Percentiles rank a stretch among this genome's conserved stretches.
Conservation (phyloP, 2,113 vertebrate species). For the Arvicanthis niloticus region DNA sequence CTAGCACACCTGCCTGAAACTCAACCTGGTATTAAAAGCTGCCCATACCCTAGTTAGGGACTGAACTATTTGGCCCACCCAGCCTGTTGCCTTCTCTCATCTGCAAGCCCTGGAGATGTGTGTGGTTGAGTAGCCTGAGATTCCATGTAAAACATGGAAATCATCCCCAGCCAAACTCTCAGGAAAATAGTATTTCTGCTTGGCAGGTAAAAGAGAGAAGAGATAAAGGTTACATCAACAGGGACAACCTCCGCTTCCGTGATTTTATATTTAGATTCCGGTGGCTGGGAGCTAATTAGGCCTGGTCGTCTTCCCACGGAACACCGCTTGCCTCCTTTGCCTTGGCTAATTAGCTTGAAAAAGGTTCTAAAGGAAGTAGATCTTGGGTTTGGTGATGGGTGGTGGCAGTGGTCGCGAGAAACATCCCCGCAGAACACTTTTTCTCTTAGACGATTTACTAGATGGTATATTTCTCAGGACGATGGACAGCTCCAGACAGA, state of each 20-base stretch:
- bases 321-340: slow-evolving; percentile 67
- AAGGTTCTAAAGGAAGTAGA: slow-evolving; percentile 79
- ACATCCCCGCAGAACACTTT: slow-evolving; percentile 70
- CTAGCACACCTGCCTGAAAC: neutral
- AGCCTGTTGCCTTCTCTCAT: neutral
- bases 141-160: slow-evolving; percentile 43
- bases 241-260: slow-evolving; percentile 73
- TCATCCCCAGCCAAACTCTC: slow-evolving; percentile 73
- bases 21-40: neutral
- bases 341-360: slow-evolving; percentile 87
- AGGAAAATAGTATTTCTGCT: slow-evolving; percentile 61
- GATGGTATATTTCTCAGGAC: slow-evolving; percentile 83
- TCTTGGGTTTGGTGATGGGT: slow-evolving; percentile 55
- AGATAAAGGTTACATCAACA: slow-evolving; percentile 66
- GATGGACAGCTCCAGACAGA: slow-evolving; percentile 71
- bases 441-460: slow-evolving; percentile 77
- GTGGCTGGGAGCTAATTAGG: slow-evolving; percentile 87
- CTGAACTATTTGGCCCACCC: neutral
- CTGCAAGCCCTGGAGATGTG: neutral
- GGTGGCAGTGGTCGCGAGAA: slow-evolving; percentile 41
- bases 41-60: neutral
- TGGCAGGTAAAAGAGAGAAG: slow-evolving; percentile 61
- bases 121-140: neutral
- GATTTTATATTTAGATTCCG: slow-evolving; percentile 79
- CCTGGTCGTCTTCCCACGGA: slow-evolving; percentile 73